A percentile compares a stretch with the other conserved stretches of the same genome.
Conservation (phyloP, 2,888 invertebrate genomes). For the Clistopyga incitator region DNA sequence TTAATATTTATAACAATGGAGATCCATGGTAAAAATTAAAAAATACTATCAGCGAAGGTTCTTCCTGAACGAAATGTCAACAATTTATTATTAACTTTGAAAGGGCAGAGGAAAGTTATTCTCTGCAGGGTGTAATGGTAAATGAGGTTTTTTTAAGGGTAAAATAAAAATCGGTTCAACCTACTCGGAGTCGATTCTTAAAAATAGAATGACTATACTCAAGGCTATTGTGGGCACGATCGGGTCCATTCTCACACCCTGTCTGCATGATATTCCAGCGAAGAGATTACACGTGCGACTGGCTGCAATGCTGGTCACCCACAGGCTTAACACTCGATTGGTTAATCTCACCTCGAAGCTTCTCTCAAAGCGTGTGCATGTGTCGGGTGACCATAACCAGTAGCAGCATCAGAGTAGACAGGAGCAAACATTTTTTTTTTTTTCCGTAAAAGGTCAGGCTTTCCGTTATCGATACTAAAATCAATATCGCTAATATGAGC, state of each 20-base stretch:
- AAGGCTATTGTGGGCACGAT: conserved; percentile 30
- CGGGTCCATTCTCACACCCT: conserved; percentile 18
- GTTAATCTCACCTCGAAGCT: conserved; percentile 47
- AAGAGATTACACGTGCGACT: conserved; percentile 63
- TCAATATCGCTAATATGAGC: neutral
- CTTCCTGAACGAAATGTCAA: neutral
- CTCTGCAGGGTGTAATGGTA: neutral
- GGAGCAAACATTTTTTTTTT: conserved; percentile 8
- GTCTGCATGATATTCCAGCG: conserved; percentile 36
- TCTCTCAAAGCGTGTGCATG: conserved; percentile 11
- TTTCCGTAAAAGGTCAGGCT: conserved; percentile 44
- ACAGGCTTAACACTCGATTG: conserved; percentile 63
- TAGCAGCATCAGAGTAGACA: conserved; percentile 26
- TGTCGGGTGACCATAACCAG: conserved; percentile 37
- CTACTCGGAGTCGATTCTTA: conserved; percentile 8
- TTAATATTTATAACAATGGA: neutral
- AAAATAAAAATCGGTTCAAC: neutral
- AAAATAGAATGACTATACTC: conserved; percentile 25
- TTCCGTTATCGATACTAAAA: conserved; percentile 16
- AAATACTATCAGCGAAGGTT: too few species aligned
- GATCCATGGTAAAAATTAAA: neutral
- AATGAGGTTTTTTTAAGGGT: conserved; percentile 12
- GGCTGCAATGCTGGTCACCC: conserved; percentile 49
- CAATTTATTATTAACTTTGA: neutral
- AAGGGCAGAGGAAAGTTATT: conserved; percentile 3